These are phyloP conservation scores for Cinara cedri DNA, from an alignment of 2,888 invertebrate genomes.

Conservation along the genomic window DNA sequence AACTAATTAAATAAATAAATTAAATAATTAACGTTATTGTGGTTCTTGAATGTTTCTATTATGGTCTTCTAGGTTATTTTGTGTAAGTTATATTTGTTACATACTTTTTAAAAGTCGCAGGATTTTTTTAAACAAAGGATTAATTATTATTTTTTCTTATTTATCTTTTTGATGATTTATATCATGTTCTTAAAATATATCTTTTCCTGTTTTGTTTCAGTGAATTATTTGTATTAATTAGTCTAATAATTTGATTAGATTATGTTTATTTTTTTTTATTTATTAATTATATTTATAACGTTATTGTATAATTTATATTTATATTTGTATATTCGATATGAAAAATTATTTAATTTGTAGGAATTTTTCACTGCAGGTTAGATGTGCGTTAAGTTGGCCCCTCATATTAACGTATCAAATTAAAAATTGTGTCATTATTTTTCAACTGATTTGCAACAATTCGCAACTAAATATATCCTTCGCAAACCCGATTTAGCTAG, in stretches of 20 bases:
- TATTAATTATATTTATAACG: conserved; percentile 11
- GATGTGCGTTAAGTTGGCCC: too few species aligned
- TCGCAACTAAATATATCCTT: too few species aligned
- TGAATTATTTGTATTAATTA: conserved; percentile 20
- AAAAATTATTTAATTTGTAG: conserved; percentile 17
- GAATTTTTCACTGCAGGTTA: too few species aligned
- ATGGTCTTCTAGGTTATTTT: conserved; percentile 38
- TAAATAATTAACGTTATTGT: conserved; percentile 14
- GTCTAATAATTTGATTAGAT: conserved; percentile 24
- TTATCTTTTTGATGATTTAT: too few species aligned
- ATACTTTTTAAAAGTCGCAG: conserved; percentile 23
- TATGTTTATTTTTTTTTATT: conserved; percentile 7
- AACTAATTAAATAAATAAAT: too few species aligned
- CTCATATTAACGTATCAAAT: too few species aligned
- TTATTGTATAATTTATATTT: conserved; percentile 35
- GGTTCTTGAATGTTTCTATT: conserved; percentile 32
- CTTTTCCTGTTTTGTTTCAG: conserved; percentile 37
- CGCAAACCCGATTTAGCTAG: too few species aligned
- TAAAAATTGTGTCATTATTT: too few species aligned
- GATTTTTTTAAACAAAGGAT: conserved; percentile 25
- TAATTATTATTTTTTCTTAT: conserved; percentile 36
- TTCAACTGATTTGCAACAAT: too few species aligned
- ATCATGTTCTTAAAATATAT: conserved; percentile 37
- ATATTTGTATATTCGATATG: conserved; percentile 29
- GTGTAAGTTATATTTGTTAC: conserved; percentile 36